Conservation (phyloP, 2,113 vertebrate species). For the Callipepla californica region DNA sequence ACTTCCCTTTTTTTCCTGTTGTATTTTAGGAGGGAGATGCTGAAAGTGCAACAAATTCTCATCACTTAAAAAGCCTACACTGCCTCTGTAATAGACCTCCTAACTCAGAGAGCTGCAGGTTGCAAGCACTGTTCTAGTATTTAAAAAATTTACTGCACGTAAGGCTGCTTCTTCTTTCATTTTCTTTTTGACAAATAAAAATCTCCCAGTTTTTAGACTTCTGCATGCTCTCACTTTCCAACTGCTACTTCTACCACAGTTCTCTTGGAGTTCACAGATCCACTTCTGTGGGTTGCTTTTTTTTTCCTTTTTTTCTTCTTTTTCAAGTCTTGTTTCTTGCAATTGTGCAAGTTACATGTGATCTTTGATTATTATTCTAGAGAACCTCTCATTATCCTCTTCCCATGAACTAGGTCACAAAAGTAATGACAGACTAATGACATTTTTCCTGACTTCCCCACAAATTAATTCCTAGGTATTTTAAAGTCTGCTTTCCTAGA, state of each 20-base stretch:
- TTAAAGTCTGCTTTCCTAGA: neutral
- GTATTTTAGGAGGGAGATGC: neutral
- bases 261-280: neutral
- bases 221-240: constrained; percentile 11
- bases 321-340: neutral
- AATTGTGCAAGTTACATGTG: neutral
- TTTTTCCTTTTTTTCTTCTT: neutral
- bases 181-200: constrained; percentile 55
- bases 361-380: neutral
- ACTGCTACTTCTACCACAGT: constrained; percentile 26
- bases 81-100: neutral
- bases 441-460: neutral
- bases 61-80: neutral
- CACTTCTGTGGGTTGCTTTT: neutral
- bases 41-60: neutral
- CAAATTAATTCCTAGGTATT: neutral
- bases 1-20: neutral
- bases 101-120: neutral
- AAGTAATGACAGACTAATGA: neutral
- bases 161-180: constrained; percentile 30
- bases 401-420: neutral
- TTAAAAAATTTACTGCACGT: neutral
- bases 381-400: neutral
- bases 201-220: neutral
- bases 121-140: neutral